Percentiles rank a stretch among this genome's conserved stretches.
Conservation (phyloP, 2,113 vertebrate genomes). For the Pedetes capensis region DNA sequence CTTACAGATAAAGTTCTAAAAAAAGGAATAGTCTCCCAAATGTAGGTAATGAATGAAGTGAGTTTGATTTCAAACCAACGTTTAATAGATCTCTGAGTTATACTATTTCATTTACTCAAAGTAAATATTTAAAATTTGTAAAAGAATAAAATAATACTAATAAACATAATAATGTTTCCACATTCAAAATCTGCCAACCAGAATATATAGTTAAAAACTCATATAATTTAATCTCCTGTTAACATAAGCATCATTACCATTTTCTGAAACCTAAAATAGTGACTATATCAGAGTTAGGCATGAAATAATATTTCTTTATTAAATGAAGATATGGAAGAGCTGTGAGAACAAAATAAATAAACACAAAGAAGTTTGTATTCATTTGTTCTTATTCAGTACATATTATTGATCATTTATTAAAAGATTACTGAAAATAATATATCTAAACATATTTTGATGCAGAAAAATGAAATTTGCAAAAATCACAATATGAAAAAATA, state of each 20-base stretch:
- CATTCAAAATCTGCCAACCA: background rate
- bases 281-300: background rate
- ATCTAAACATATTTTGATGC: background rate
- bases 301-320: background rate
- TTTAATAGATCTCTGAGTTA: background rate
- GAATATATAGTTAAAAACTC: background rate
- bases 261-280: background rate
- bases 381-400: background rate
- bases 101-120: background rate
- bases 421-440: background rate
- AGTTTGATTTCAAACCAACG: background rate
- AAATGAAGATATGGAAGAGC: background rate
- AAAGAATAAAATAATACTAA: background rate
- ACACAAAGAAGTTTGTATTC: background rate
- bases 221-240: background rate
- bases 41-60: background rate
- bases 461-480: background rate
- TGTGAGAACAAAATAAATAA: background rate
- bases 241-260: background rate
- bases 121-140: background rate
- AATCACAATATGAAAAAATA: background rate
- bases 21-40: conserved; percentile 1
- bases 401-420: background rate
- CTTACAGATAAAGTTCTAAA: conserved; percentile 3
- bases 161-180: background rate